Evolutionary conservation across 2,113 vertebrate species (phyloP).

Genomic region (Edolisoma coerulescens): DNA sequence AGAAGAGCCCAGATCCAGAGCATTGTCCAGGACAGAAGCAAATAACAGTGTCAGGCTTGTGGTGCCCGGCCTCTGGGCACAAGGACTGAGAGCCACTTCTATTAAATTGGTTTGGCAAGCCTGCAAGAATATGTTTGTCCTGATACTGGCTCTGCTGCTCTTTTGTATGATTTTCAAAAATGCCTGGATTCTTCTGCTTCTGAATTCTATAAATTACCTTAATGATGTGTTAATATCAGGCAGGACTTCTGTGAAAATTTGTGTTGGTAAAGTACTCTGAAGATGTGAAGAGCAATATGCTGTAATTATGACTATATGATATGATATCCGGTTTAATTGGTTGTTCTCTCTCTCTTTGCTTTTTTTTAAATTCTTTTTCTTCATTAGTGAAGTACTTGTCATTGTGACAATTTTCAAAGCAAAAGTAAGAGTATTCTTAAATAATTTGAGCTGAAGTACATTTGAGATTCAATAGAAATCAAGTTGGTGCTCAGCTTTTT

Average conservation of each 20-base stretch:
- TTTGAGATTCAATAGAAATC: neutral
- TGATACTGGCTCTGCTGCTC: neutral
- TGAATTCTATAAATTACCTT: neutral
- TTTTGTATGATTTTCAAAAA: neutral
- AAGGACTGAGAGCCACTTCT: neutral
- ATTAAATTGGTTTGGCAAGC: neutral
- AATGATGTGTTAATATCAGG: neutral
- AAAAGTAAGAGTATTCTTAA: neutral
- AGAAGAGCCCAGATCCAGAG: neutral
- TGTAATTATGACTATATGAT: neutral
- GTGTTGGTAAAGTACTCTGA: neutral
- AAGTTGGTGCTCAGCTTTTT: neutral
- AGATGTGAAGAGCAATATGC: neutral
- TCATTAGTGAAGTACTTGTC: neutral
- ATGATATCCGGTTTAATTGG: neutral
- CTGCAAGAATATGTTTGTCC: neutral
- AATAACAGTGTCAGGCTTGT: neutral
- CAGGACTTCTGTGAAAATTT: neutral
- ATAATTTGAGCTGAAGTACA: neutral
- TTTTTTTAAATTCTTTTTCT: neutral
- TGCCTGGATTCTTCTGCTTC: neutral
- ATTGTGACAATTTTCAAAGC: neutral
- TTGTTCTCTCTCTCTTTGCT: neutral
- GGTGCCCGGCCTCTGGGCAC: neutral
- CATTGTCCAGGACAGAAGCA: neutral